A percentile compares a stretch with the other conserved stretches of the same genome.
Conservation (phyloP, 2,888 invertebrate species). For the Adelphocoris suturalis region DNA sequence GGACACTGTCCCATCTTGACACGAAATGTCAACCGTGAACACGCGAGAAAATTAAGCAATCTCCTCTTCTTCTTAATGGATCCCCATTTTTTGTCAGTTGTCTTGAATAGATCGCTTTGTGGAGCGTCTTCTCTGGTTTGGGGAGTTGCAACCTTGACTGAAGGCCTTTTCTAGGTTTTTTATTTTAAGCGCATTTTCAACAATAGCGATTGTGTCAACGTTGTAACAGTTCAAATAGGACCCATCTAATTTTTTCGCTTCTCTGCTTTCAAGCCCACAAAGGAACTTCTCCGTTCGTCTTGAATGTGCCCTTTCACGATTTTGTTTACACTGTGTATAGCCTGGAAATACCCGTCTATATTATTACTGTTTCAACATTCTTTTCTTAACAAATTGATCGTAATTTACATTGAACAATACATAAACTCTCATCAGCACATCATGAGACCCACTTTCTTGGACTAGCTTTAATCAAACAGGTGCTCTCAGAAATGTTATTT, state of each 20-base stretch:
- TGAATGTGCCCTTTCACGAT: slow-evolving; percentile 32
- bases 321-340: background rate
- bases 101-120: slow-evolving; percentile 7
- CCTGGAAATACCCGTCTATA: no score
- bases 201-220: slow-evolving; percentile 9
- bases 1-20: background rate
- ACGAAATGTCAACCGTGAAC: slow-evolving; percentile 2
- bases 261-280: slow-evolving; percentile 2
- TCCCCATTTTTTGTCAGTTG: background rate
- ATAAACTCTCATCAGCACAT: no score
- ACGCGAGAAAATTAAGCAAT: slow-evolving; percentile 30
- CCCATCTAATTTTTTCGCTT: background rate
- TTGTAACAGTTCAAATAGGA: background rate
- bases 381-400: no score
- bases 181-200: background rate
- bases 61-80: background rate
- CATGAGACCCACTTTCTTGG: no score
- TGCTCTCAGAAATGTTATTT: no score
- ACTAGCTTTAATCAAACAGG: no score
- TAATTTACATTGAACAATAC: no score
- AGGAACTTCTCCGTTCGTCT: background rate
- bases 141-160: background rate
- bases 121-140: background rate
- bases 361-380: no score
- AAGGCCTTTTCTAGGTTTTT: background rate